Evolutionary conservation across 2,888 invertebrate genomes (phyloP), one percentile per base, ranked within the genome.

Genomic region (Fragum fragum): DNA sequence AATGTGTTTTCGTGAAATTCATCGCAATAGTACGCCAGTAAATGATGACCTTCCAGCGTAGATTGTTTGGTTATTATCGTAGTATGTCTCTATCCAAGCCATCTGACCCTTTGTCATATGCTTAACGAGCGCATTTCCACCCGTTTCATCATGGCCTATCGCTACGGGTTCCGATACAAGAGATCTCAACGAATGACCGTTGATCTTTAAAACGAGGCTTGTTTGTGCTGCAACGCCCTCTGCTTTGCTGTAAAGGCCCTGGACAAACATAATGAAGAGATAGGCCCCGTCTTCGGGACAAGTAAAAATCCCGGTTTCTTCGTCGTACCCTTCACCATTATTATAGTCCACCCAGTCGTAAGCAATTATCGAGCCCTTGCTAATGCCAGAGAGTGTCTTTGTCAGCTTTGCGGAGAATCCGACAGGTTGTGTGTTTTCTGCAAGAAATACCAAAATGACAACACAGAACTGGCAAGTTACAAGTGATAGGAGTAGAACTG

Each of bases 71-170:
- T 66, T 66, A 39, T 42, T 36, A 23, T 66, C 66, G 18, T 66
- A 66, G 21, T 23, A 66, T 14, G 66, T 66, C 42, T 66, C 66
- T 14, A 66, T n/a, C 66, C 66, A 66, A 11, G 66, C 66, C 36
- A 36, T 66, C 21, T 66, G 39, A 16, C 66, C 66, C 26, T 21
- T 42, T 23, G 18, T 23, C 66, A 66, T 42, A n/a, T 21, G 21
- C 1, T 26, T 21, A 39, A 66, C 42, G 3, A 66, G 9, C 1
- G 66, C 39, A 26, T 66, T 66, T 18, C 66, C 66, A 18, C 66
- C 66, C 21, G 66, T 66, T 26, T 66, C 66, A 18, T 66, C 66
- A 7, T 66, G 66, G 3, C 66, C 66, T 21, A 16, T 14, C n/a
- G 14, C 14, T 16, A 66, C 42, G 0, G 66, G 66, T 36, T 66